These are phyloP conservation scores for Unio delphinus DNA, from an alignment of 2,888 invertebrate genomes.

Conservation along the genomic window DNA sequence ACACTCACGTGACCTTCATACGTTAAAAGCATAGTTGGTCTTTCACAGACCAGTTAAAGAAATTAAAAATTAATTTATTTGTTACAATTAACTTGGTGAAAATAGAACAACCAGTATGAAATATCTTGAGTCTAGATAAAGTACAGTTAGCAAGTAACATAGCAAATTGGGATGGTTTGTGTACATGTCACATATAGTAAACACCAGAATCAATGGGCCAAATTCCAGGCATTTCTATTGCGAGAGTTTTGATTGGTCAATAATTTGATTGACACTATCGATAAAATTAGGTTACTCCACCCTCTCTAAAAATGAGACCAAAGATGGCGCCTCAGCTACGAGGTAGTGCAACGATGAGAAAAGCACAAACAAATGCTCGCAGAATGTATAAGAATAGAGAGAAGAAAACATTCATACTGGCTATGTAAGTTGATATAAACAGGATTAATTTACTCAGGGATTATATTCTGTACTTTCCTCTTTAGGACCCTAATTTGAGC, in stretches of 20 bases:
- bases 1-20: too few species aligned
- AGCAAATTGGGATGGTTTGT: too few species aligned
- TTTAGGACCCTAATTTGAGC: not conserved
- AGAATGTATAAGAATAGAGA: slow-evolving; percentile 2
- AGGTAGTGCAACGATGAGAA: slow-evolving; percentile 16
- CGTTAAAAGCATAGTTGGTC: too few species aligned
- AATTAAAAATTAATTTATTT: too few species aligned
- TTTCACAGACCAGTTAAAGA: too few species aligned
- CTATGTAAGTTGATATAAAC: slow-evolving; percentile 21
- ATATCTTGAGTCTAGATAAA: too few species aligned
- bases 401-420: slow-evolving; percentile 12
- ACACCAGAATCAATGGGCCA: slow-evolving; percentile 15
- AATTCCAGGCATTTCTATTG: slow-evolving; percentile 13
- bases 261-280: slow-evolving; percentile 36
- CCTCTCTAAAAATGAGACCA: slow-evolving; percentile 31
- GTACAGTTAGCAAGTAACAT: too few species aligned
- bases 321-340: slow-evolving; percentile 43
- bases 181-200: too few species aligned
- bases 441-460: slow-evolving; percentile 16
- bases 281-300: slow-evolving; percentile 44
- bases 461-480: slow-evolving; percentile 11
- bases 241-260: slow-evolving; percentile 41
- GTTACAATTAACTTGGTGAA: too few species aligned
- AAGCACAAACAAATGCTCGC: slow-evolving; percentile 3
- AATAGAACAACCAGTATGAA: too few species aligned